These are phyloP conservation scores for Vidua chalybeata DNA, from an alignment of 2,113 vertebrate species.

Conservation along the genomic window DNA sequence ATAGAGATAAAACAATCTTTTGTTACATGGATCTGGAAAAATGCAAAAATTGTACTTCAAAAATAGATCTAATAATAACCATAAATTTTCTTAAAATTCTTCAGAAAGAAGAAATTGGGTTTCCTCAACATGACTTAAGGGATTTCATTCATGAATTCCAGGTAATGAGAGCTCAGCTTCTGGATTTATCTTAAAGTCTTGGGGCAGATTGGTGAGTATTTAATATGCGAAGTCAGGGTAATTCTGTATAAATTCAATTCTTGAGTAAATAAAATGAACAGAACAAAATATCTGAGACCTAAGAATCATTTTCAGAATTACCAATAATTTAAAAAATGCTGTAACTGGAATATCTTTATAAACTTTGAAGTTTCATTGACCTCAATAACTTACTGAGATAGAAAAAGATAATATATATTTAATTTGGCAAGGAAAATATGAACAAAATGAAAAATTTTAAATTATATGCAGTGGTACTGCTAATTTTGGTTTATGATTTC, in stretches of 20 bases:
- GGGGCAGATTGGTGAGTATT: not conserved
- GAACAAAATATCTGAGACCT: not conserved
- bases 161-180: not conserved
- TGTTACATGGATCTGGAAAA: not conserved
- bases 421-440: not conserved
- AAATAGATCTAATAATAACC: not conserved
- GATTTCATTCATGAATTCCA: not conserved
- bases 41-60: not conserved
- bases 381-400: not conserved
- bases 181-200: not conserved
- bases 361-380: not conserved
- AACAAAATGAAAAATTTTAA: not conserved
- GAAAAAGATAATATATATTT: not conserved
- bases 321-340: accelerated
- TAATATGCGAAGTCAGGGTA: not conserved
- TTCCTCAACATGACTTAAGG: not conserved
- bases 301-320: not conserved
- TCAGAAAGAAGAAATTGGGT: not conserved
- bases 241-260: not conserved
- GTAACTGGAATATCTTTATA: not conserved
- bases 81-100: not conserved
- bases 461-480: not conserved
- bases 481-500: not conserved
- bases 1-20: not conserved
- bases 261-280: not conserved